These are phyloP conservation scores for Diploscapter pachys DNA, from an alignment of 1,140 invertebrate genomes.

Conservation along the genomic window DNA sequence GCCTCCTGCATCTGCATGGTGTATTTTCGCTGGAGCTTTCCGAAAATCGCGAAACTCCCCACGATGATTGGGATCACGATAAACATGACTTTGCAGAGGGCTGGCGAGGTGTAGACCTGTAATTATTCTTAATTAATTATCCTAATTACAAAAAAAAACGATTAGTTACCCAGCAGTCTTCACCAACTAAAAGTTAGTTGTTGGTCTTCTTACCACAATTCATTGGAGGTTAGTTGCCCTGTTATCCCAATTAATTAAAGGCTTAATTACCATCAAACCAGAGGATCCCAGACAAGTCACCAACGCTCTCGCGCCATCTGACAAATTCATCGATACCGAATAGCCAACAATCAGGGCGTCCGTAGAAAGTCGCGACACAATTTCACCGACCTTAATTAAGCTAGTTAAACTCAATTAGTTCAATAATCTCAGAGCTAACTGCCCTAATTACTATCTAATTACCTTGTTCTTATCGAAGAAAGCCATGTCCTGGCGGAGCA, in stretches of 20 bases:
- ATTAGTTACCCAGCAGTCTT: constrained; percentile 2
- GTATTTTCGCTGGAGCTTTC: constrained; percentile 78
- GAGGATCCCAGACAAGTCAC: constrained; percentile 80
- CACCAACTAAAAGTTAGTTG: background rate
- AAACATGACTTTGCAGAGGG: constrained; percentile 78
- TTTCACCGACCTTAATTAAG: constrained; percentile 75
- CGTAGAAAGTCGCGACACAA: constrained; percentile 82
- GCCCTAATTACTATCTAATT: background rate
- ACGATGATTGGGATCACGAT: constrained; percentile 83
- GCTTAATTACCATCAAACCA: constrained; percentile 79
- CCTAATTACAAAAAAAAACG: background rate
- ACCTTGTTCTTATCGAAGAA: constrained; percentile 84
- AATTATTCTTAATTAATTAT: constrained; percentile 16
- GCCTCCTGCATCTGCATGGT: constrained; percentile 77
- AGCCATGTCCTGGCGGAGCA: constrained; percentile 82
- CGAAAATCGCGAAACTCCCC: constrained; percentile 79
- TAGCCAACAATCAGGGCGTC: constrained; percentile 87
- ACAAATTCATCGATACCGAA: constrained; percentile 85
- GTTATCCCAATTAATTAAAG: background rate
- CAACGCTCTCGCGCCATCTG: constrained; percentile 81
- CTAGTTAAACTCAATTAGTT: background rate
- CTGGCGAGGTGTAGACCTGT: constrained; percentile 77
- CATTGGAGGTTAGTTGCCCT: no score
- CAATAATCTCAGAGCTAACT: background rate
- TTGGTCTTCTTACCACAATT: no score